Conservation (phyloP, 2,113 vertebrate genomes). For the Psammodynastes pulverulentus region DNA sequence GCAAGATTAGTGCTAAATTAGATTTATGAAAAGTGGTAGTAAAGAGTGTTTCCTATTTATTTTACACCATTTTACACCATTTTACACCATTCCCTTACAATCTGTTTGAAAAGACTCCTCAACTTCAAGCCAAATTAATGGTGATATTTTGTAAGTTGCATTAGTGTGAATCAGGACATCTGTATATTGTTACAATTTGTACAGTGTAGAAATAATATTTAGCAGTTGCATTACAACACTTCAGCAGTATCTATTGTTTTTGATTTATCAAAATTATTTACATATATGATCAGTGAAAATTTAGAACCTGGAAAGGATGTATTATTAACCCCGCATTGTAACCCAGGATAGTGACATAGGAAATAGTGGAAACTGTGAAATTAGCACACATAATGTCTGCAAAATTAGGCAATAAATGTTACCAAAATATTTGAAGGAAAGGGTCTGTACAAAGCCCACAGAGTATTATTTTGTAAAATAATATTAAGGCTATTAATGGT, state of each 20-base stretch:
- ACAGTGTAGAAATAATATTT: background rate
- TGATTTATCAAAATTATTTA: background rate
- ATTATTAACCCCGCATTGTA: background rate
- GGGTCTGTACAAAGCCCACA: background rate
- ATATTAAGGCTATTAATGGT: background rate
- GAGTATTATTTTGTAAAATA: conserved; percentile 7
- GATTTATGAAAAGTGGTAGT: background rate
- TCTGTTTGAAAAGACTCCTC: background rate
- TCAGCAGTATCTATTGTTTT: background rate
- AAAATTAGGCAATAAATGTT: background rate
- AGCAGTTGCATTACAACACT: background rate
- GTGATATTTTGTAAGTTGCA: background rate
- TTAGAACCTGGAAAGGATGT: background rate
- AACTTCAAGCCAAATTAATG: background rate
- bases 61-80: background rate
- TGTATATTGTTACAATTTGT: background rate
- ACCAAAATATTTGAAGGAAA: background rate
- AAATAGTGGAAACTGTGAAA: background rate
- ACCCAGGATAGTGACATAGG: background rate
- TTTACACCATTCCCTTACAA: background rate
- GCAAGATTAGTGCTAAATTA: background rate
- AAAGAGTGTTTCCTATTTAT: background rate
- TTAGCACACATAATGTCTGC: background rate
- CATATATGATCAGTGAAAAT: background rate
- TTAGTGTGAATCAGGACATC: background rate